Base-by-base conservation (phyloP, 2,888 invertebrate genomes). In the Ectemnius cavifrons region DNA sequence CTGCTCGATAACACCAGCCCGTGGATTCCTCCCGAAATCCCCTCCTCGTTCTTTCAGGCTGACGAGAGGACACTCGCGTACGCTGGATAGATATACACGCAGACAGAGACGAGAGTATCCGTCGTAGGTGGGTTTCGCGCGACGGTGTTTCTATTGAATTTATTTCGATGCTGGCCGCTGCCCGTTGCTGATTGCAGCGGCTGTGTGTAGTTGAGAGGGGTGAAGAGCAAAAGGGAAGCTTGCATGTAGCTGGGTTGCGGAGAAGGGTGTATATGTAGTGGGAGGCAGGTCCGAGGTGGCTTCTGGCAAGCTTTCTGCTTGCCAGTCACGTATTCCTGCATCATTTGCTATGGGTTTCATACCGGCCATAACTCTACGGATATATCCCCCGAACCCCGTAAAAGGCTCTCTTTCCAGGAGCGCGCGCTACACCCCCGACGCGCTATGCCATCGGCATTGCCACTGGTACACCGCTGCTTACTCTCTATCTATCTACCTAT, bases 281-380 rank as follows among this genome's bases (percentile, higher is more conserved):
- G n/a, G 70, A 68, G 71, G 69, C 71, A 74, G 67, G 68, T 77
- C 72, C 58, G 70, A 60, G 61, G 56, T 57, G 64, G 71, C 64
- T 20, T 63, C 57, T 57, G 64, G 20, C 47, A 57, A 16, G 64
- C 71, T 66, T 75, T 89, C 86, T 80, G 83, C 84, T 88, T 83
- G 81, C 90, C 82, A 82, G 87, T 90, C 90, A 90, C 90, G 90
- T 89, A 88, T 82, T 73, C 85, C 85, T 87, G 89, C 88, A 89
- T 90, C 90, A 89, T 90, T 90, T 90, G 89, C 89, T 87, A 89
- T 89, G 89, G 88, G 89, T 89, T 90, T 89, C 88, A 90, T 90
- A 89, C 87, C 87, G 85, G 88, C 87, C 88, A 89, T 90, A 90
- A 90, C 87, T 90, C 87, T 78, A 82, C 85, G 83, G 83, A 86